phyloP scores from a whole-genome alignment of 1,140 invertebrate genomes.

The Solen grandis region DNA sequence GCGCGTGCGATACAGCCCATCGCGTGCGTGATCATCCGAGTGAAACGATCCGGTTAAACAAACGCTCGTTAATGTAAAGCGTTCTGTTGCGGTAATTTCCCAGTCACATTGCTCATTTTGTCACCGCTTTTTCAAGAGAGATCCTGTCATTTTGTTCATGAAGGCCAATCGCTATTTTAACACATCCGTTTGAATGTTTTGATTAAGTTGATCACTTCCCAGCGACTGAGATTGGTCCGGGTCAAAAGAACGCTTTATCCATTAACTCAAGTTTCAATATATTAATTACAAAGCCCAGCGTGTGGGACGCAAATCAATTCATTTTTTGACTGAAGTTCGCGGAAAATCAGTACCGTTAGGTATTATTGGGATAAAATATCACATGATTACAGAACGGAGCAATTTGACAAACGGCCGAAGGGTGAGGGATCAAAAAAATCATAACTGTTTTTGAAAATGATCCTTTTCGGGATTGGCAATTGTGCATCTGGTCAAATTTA shows the following conservation, averaged over 20 bases:
- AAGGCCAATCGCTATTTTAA: slow-evolving; percentile 27
- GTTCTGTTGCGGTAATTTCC: slow-evolving; percentile 25
- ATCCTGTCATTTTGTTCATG: not conserved
- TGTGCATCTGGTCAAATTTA: not conserved
- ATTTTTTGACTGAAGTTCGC: slow-evolving; percentile 46
- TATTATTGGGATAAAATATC: not conserved
- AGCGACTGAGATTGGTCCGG: slow-evolving; percentile 38
- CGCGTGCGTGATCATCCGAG: slow-evolving; percentile 42
- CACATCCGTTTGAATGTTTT: slow-evolving; percentile 47
- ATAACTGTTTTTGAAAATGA: not conserved
- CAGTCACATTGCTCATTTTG: slow-evolving; percentile 14
- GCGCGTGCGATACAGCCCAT: slow-evolving; percentile 28
- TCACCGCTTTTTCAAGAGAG: slow-evolving; percentile 1
- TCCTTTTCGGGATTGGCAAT: not conserved
- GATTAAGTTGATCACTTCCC: slow-evolving; percentile 52
- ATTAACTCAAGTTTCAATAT: slow-evolving; percentile 34
- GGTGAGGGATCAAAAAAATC: not conserved
- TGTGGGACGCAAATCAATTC: slow-evolving; percentile 15
- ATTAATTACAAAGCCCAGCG: slow-evolving; percentile 48
- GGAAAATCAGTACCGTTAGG: slow-evolving; percentile 13
- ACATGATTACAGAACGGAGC: not conserved
- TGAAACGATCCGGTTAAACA: slow-evolving; percentile 23
- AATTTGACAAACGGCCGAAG: not conserved
- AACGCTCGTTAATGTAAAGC: slow-evolving; percentile 12
- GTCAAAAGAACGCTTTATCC: slow-evolving; percentile 35